Evolutionary conservation across 2,797 vertebrate genomes (phyloP), one percentile per base, ranked within the genome.

Genomic region (Halcyon chelicuti): DNA sequence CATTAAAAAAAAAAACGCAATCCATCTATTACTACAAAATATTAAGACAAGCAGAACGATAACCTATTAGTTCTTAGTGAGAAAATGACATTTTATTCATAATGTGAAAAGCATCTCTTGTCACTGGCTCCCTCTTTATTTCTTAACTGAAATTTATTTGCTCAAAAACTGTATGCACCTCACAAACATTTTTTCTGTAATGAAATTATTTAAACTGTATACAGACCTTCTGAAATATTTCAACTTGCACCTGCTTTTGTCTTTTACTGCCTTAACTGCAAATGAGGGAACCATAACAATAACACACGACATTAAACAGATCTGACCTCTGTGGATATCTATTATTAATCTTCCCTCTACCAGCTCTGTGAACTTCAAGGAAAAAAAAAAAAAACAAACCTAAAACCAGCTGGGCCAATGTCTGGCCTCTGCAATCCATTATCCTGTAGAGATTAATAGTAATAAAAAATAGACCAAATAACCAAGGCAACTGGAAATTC

Each of bases 91-190:
- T 67, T 92, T 87, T 63, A 88, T 90, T 85, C 37, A 61, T 6
- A 35, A 80, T 40, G 8, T 5, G 61, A 71, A 91, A 72, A 44
- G 8, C 26, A 71, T 5, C 13, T 40, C 12, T 76, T 83, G 22
- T 76, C n/a, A 72, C 4, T 15, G 10, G 14, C 37, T 31, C 19
- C 26, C 5, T 86, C 29, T 86, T 46, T 58, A 74, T 80, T 70
- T 88, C 31, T 60, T 83, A 84, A 81, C 28, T 76, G 46, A 76
- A 94, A 96, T 92, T 77, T 89, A 72, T 88, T 82, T 88, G 25
- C 18, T 91, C 58, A 82, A 85, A 88, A 76, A 74, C 17, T 40
- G 10, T 63, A 80, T 20, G 15, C n/a, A 65, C 12, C n/a, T 93
- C 68, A 65, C 18, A 92, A 76, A 66, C 1, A 55, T 78, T 92